Conservation (phyloP, 1,140 invertebrate genomes). For the Sycophila sp. region DNA sequence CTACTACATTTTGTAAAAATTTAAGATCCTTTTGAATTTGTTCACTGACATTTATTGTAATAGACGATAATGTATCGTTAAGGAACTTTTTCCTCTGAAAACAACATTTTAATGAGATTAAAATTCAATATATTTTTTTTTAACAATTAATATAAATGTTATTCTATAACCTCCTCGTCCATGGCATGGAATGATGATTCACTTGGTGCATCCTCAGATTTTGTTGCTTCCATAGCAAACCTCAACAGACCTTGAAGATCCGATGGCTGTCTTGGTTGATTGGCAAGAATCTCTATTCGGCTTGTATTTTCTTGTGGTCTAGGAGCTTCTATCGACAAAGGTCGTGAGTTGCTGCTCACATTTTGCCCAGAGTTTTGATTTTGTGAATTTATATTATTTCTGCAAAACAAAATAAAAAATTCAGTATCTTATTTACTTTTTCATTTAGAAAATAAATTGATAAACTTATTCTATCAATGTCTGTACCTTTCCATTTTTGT, state of each 20-base stretch:
- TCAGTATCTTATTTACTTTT: neutral
- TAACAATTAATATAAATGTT: conserved; percentile 4
- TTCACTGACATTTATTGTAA: conserved; percentile 74
- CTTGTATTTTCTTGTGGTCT: conserved; percentile 38
- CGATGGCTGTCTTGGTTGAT: conserved; percentile 61
- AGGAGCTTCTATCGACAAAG: conserved; percentile 56
- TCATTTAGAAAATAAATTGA: neutral
- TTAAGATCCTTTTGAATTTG: conserved; percentile 72
- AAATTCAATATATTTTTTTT: conserved; percentile 4
- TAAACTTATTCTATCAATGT: no score
- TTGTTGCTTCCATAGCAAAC: conserved; percentile 74
- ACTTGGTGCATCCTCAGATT: conserved; percentile 67
- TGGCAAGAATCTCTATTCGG: conserved; percentile 39
- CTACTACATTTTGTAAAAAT: conserved; percentile 66
- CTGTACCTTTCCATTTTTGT: conserved; percentile 51
- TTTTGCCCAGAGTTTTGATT: conserved; percentile 39
- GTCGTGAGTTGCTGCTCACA: conserved; percentile 47
- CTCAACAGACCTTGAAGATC: conserved; percentile 71
- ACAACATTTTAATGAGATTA: conserved; percentile 13
- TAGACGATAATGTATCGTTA: conserved; percentile 73
- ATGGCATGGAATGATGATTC: conserved; percentile 64
- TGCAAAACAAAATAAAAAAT: conserved; percentile 33
- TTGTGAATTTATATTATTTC: conserved; percentile 41
- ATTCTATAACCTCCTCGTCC: conserved; percentile 69
- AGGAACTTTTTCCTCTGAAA: conserved; percentile 76